Conservation (phyloP, 1,140 invertebrate species). For the Camponotus pennsylvanicus region DNA sequence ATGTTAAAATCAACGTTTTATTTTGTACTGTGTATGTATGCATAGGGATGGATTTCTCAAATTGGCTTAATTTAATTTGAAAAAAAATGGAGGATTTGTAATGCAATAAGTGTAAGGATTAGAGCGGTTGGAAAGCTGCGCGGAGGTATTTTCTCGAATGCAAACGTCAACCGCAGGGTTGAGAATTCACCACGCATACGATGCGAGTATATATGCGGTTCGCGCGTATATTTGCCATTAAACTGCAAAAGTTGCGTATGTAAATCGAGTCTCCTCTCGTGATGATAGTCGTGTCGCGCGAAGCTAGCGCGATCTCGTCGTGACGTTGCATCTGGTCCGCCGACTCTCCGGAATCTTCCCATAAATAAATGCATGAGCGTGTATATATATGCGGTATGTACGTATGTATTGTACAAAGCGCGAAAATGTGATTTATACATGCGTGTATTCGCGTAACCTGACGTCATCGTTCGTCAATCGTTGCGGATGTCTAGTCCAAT, state of each 20-base stretch:
- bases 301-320: constrained; percentile 76
- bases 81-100: constrained; percentile 29
- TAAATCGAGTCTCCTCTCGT: constrained; percentile 75
- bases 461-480: constrained; percentile 62
- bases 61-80: constrained; percentile 1
- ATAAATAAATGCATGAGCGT: constrained; percentile 81
- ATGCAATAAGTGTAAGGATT: constrained; percentile 23
- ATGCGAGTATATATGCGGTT: constrained; percentile 8
- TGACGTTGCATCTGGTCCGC: constrained; percentile 64
- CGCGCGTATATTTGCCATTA: constrained; percentile 71
- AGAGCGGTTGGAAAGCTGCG: not conserved
- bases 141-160: constrained; percentile 28
- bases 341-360: constrained; percentile 61
- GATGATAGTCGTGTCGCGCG: constrained; percentile 72
- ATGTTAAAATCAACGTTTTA: too few relatives aligned
- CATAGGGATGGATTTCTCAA: not conserved
- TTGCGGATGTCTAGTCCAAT: constrained; percentile 10
- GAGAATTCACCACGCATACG: constrained; percentile 51
- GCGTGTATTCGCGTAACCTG: not conserved
- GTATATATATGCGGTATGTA: too few relatives aligned
- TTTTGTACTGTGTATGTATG: not conserved
- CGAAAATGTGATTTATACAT: too few relatives aligned
- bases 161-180: constrained; percentile 36
- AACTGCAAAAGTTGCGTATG: constrained; percentile 82
- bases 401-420: too few relatives aligned